Conservation (phyloP, 1,140 invertebrate species). For the Drosophila truncata region DNA sequence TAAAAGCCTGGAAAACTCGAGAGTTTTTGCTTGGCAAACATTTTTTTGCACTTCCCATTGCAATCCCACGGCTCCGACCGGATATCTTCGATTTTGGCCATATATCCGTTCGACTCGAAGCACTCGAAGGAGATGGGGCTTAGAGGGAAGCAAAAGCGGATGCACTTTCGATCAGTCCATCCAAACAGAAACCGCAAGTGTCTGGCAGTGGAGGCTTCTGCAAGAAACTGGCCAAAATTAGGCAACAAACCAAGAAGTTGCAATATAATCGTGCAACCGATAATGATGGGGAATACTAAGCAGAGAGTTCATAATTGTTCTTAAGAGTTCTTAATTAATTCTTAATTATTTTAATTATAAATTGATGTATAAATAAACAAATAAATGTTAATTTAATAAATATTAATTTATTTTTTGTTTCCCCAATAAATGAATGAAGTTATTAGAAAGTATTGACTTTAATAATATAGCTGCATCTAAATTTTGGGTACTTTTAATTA, state of each 20-base stretch:
- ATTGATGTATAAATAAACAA: not conserved
- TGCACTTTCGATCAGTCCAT: conserved; percentile 31
- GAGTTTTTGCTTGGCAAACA: conserved; percentile 3
- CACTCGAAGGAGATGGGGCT: not conserved
- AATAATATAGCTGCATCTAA: no score
- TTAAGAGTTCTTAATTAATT: no score
- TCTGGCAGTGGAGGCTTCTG: conserved; percentile 22
- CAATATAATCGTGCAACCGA: not conserved
- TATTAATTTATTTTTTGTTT: not conserved
- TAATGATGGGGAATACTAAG: not conserved
- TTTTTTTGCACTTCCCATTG: conserved; percentile 25
- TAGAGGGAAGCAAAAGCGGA: conserved; percentile 14
- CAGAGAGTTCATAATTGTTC: not conserved
- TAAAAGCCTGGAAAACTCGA: not conserved
- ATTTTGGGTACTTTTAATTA: no score
- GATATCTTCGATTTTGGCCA: conserved; percentile 76
- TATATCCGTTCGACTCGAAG: conserved; percentile 63
- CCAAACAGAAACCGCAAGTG: conserved; percentile 55
- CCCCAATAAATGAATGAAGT: not conserved
- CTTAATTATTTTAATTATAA: not conserved
- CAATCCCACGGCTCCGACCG: conserved; percentile 44
- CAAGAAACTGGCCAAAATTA: conserved; percentile 20
- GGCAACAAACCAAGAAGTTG: not conserved
- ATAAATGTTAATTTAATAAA: not conserved
- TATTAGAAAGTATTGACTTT: not conserved